Conservation (phyloP, 2,113 vertebrate genomes). For the Pterocles burchelli region DNA sequence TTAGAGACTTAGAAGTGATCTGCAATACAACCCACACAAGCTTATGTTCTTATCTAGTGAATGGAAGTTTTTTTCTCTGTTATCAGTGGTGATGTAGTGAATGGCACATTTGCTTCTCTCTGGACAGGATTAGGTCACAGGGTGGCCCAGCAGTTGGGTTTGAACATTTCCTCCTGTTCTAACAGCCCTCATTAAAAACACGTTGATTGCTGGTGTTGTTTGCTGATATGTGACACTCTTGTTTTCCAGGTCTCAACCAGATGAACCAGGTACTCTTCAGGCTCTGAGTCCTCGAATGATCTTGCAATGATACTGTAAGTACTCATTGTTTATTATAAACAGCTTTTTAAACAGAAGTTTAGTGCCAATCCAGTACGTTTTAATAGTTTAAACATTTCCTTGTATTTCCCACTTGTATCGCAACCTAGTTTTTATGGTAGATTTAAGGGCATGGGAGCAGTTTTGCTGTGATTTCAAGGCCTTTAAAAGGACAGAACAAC, state of each 20-base stretch:
- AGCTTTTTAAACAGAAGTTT: slow-evolving; percentile 1
- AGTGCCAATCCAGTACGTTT: background rate
- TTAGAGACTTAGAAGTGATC: background rate
- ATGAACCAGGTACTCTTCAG: background rate
- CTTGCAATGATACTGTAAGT: background rate
- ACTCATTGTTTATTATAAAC: background rate
- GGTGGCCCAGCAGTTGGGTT: background rate
- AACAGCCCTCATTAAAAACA: background rate
- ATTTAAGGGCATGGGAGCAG: background rate
- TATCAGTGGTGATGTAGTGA: background rate
- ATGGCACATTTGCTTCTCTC: background rate
- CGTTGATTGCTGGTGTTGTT: background rate
- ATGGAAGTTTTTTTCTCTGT: background rate
- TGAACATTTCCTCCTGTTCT: background rate
- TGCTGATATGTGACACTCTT: background rate
- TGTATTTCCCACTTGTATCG: background rate
- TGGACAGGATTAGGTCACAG: background rate
- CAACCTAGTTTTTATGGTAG: background rate
- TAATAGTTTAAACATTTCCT: background rate
- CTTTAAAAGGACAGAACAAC: background rate
- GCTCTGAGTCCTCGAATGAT: background rate
- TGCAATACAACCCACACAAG: background rate
- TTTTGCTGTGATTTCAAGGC: background rate
- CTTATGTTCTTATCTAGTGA: background rate
- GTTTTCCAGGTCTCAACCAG: slow-evolving; percentile 22